Conservation (phyloP, 2,888 invertebrate species). For the Eurytoma californica region DNA sequence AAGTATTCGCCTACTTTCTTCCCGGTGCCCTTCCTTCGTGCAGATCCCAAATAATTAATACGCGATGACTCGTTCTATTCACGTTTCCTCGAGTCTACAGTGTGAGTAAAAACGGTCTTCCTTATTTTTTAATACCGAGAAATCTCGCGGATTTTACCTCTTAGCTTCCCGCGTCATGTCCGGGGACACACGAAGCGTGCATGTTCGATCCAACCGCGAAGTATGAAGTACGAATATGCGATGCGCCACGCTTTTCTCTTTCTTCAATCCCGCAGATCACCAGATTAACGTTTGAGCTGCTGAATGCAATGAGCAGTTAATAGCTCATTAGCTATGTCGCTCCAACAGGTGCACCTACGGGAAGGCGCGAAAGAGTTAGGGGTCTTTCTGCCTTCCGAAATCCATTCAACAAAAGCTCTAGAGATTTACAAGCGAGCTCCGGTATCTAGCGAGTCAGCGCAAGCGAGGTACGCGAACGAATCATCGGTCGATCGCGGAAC, state of each 20-base stretch:
- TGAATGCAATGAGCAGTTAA: neutral
- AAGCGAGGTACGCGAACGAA: neutral
- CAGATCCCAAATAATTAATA: slow-evolving; percentile 9
- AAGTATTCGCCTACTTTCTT: neutral
- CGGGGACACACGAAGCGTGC: neutral
- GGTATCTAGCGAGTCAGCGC: no score
- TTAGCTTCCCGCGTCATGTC: slow-evolving; percentile 47
- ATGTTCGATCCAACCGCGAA: neutral
- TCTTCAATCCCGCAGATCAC: neutral
- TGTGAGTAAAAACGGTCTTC: neutral
- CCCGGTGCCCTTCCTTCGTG: neutral
- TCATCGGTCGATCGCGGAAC: slow-evolving; percentile 14
- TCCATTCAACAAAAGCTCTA: slow-evolving; percentile 25
- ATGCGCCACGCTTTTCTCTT: neutral
- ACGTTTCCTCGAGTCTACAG: no score
- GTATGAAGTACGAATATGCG: slow-evolving; percentile 32
- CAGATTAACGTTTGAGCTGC: slow-evolving; percentile 19
- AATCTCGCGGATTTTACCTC: slow-evolving; percentile 4
- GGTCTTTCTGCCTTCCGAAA: neutral
- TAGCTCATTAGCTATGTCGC: slow-evolving; percentile 16
- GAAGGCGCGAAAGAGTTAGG: neutral
- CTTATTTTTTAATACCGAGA: slow-evolving; percentile 23
- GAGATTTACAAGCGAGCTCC: slow-evolving; percentile 13
- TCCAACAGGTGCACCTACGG: slow-evolving; percentile 40
- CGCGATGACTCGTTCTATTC: neutral